Percentiles rank a stretch among this genome's conserved stretches.
These are phyloP conservation scores for western clawed frog (Xenopus tropicalis) DNA, from an alignment of 2,113 vertebrate species.

Conservation along the genomic window UCB_Xtro_10.0 CM004445.2:18254501-18255000, in stretches of 20 bases:
- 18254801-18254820: too few relatives aligned
- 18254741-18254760: neutral
- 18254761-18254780: too few relatives aligned
- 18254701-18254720: neutral
- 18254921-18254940: too few relatives aligned
- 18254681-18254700: neutral
- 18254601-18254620: slow-evolving; percentile 1
- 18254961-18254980: too few relatives aligned
- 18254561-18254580: neutral
- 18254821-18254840: too few relatives aligned
- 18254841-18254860: too few relatives aligned
- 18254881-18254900: too few relatives aligned
- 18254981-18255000: too few relatives aligned
- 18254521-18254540: neutral
- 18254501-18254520: neutral
- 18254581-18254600: slow-evolving; percentile 4
- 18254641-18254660: neutral
- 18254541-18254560: neutral
- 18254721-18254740: neutral
- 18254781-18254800: too few relatives aligned
- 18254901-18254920: too few relatives aligned
- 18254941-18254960: too few relatives aligned
- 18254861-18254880: too few relatives aligned
- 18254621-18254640: neutral
- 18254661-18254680: neutral